Evolutionary conservation across 2,113 vertebrate species (phyloP), one percentile per base, ranked within the genome.

Genomic region (Leucopsar rothschildi): DNA sequence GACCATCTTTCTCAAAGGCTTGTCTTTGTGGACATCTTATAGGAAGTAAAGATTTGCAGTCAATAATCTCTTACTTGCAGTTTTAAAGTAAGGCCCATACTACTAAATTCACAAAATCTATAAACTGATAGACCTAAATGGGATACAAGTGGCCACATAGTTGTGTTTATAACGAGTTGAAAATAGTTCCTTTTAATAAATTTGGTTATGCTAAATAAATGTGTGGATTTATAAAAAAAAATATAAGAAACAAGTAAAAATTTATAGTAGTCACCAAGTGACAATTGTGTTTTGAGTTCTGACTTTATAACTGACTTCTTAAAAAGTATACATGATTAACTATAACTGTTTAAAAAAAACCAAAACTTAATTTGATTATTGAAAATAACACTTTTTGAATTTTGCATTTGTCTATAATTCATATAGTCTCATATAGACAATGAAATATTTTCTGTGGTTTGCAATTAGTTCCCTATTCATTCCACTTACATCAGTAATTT

Each of bases 331-430:
- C 20, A 24, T 4, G 11, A 19, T 76, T 61, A 77, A 79, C 8
- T 49, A n/a, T n/a, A 37, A 28, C 35, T 5, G 11, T 15, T 23
- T 28, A 60, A 33, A 69, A 69, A 50, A 60, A n/a, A 1, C 35
- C 35, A 35, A 37, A 45, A 35, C 3, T 4, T 20, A 1, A 68
- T 80, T 85, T 39, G 19, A 73, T 72, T 76, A 78, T 73, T 81
- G 22, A 33, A 91, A 93, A 82, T 86, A 40, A 1, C 35, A 73
- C 60, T 73, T 92, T 95, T 91, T 79, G 17, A 52, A 69, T 69
- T 61, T 85, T 84, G 4, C 27, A 75, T 88, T 95, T 92, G 27
- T 70, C 75, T 23, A 25, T 88, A 93, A 94, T 94, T 95, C 91
- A 81, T 94, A 70, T 66, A 95, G 49, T 59, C 25, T 64, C n/a